Percentiles rank a stretch among this genome's conserved stretches.
phyloP scores from a whole-genome alignment of 2,888 invertebrate species.

The Amaurobius ferox region DNA sequence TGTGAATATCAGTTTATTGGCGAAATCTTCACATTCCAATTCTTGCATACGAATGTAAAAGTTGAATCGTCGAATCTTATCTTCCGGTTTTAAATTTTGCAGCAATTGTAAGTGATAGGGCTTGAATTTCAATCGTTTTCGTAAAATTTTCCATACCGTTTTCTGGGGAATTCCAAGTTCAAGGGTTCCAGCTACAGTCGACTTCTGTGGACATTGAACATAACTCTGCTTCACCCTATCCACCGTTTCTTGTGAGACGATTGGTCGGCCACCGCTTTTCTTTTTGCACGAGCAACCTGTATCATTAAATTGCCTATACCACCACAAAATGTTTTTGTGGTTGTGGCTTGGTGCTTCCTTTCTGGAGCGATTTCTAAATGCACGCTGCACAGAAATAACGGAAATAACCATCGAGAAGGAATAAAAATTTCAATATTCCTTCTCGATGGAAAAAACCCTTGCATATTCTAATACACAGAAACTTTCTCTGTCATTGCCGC shows the following conservation, averaged over 20 bases:
- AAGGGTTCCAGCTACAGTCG: not conserved
- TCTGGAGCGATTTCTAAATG: not conserved
- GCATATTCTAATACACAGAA: not conserved
- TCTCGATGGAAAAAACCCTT: too few relatives aligned
- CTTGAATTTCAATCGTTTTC: not conserved
- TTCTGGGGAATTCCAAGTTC: not conserved
- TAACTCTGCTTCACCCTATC: not conserved
- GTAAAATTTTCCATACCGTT: not conserved
- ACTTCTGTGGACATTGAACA: not conserved
- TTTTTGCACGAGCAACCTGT: not conserved
- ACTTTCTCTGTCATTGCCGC: not conserved
- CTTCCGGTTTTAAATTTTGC: not conserved
- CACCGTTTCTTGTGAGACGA: not conserved
- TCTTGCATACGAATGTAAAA: not conserved
- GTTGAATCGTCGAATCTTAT: not conserved
- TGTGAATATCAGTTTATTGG: not conserved
- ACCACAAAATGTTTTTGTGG: not conserved
- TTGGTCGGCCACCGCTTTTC: not conserved
- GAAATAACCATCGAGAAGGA: not conserved
- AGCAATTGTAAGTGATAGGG: not conserved
- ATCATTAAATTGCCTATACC: not conserved
- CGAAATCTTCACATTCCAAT: not conserved
- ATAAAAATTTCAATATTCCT: too few relatives aligned
- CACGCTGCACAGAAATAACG: not conserved
- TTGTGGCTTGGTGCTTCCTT: constrained; percentile 19